These are phyloP conservation scores for Gerris lacustris DNA, from an alignment of 2,888 invertebrate genomes.

Conservation along the genomic window DNA sequence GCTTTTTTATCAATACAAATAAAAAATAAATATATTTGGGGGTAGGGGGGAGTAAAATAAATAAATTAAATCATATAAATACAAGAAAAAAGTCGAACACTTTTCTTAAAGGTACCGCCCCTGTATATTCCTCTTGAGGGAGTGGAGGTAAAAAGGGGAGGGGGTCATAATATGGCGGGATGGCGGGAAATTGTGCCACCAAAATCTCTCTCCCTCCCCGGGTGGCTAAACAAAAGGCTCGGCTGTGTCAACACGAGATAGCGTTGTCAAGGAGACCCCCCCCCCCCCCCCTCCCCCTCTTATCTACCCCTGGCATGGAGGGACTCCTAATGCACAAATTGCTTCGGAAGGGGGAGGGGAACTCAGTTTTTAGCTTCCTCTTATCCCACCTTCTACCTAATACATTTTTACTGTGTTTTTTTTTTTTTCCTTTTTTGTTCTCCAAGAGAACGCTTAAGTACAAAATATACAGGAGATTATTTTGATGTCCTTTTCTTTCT, in stretches of 20 bases:
- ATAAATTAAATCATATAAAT: too few relatives aligned
- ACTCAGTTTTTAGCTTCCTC: background rate
- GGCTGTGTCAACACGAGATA: constrained; percentile 32
- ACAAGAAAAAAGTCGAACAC: too few relatives aligned
- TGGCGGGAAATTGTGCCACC: background rate
- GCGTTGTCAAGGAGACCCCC: constrained; percentile 28
- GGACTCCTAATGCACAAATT: background rate
- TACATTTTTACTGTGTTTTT: background rate
- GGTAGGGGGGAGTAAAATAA: too few relatives aligned
- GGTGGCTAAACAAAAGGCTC: constrained; percentile 17
- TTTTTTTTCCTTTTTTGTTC: too few relatives aligned
- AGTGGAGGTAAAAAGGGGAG: background rate
- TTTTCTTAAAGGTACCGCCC: too few relatives aligned
- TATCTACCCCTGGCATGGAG: background rate
- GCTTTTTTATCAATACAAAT: too few relatives aligned
- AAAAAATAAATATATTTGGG: too few relatives aligned
- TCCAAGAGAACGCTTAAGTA: too few relatives aligned
- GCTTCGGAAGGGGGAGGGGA: too few relatives aligned
- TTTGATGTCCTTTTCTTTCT: too few relatives aligned
- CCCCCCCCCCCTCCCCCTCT: constrained; percentile 19
- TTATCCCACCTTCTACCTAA: background rate
- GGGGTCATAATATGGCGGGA: background rate
- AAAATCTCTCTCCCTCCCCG: constrained; percentile 1
- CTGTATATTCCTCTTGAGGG: too few relatives aligned
- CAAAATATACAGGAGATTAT: too few relatives aligned